Base-by-base conservation (phyloP, 2,888 invertebrate genomes). In the Xanthia togata region DNA sequence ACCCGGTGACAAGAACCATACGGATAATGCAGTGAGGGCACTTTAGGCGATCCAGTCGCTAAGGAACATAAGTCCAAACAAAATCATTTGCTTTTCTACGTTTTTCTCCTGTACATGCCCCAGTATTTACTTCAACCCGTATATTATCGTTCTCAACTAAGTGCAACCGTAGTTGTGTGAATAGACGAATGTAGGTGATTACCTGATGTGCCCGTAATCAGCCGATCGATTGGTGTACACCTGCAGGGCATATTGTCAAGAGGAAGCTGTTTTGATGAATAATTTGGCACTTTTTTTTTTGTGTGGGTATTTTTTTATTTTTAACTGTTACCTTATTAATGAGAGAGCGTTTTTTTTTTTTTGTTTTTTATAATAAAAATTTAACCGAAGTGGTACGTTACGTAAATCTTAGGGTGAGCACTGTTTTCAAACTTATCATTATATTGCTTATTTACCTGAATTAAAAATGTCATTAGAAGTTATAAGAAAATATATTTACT, bases 141-240 rank as follows among this genome's bases (percentile, higher is more conserved):
- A 38, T 65, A 38, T 68, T 63, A 73, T 68, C 23, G 70, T 53
- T 72, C 60, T 68, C 31, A 67, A 35, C 73, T 17, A 73, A 71
- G 44, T 79, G 73, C 77, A 80, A 20, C 14, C 41, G 63, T 76
- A 67, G 59, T 41, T 69, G 60, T 76, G 41, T 77, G 68, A 81
- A 73, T 80, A 79, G 82, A 84, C 84, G 83, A 86, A 89, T 87
- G 85, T 87, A 80, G 85, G 86, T 85, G 89, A 90, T 91, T 90
- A 89, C 89, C 83, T 86, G 79, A 87, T 87, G 88, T 73, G 82
- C 80, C 80, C 72, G 89, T 91, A 91, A 91, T 90, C 90, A 91
- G 86, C 41, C 84, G 83, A 89, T 91, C 91, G 91, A 91, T 91
- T 82, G 84, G 64, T 12, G 88, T 77, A 87, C 85, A 88, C 82